Base-by-base conservation (phyloP, 2,888 invertebrate species). In the Lysandra coridon region DNA sequence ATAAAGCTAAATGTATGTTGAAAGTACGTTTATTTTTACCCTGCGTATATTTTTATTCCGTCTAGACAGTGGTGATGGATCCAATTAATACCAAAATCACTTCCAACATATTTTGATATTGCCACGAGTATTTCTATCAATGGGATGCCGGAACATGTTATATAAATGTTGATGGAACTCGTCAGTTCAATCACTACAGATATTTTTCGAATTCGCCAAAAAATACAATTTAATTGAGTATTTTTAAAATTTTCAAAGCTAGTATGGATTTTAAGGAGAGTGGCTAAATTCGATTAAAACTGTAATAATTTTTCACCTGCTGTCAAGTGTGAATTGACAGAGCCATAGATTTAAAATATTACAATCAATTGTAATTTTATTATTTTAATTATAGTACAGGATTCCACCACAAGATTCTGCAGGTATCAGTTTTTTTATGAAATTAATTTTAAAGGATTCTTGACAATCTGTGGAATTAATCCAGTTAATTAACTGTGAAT, bases 21-120 rank as follows among this genome's bases (percentile, higher is more conserved):
- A 44, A 44, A 44, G 40, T 44, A 44, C 6, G 10, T 10, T 10
- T 44, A 2, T 44, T 44, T 40, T 10, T 44, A 10, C 44, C 7
- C 44, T 44, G 44, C 10, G 40, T 44, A 44, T 69, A 69, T 69
- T 69, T 69, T 33, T 5, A 14, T 12, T 10, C 30, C 64, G 69
- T 69, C 69, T 69, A 69, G 69, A 69, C 69, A 69, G 33, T 69
- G 37, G 37, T 69, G 69, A 37, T 69, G 37, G 14, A 69, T 33
- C 69, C 69, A 69, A 69, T 69, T 37, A 69, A 37, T 69, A 69
- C 14, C 33, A 17, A 69, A 69, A 69, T 69, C 33, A 14, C 33
- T 69, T 69, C 10, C 69, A 33, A 69, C 33, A 69, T 37, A 69
- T 69, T 37, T 69, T 69, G 33, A 69, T 37, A 37, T 69, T 33